Evolutionary conservation across 2,888 invertebrate species (phyloP).

Genomic region (Rotaria socialis): DNA sequence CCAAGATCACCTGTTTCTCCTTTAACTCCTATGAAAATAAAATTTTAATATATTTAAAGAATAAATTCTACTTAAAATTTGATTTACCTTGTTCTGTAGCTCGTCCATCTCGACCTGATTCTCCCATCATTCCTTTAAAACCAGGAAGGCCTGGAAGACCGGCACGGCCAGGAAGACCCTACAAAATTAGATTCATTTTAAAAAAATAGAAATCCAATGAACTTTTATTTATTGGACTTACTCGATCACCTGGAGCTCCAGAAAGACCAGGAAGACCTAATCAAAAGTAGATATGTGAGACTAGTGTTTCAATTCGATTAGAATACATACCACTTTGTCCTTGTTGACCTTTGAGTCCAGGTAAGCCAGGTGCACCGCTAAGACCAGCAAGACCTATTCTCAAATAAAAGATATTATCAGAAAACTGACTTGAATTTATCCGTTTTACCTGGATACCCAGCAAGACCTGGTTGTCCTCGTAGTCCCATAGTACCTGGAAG

Average conservation of each 20-base stretch:
- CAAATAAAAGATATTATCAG: not conserved
- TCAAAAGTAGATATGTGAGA: not conserved
- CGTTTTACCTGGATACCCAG: slow-evolving; percentile 2
- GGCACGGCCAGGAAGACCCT: slow-evolving; percentile 46
- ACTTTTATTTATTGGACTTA: not conserved
- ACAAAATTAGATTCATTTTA: not conserved
- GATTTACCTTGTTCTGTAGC: slow-evolving; percentile 47
- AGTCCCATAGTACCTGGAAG: not conserved
- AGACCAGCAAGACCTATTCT: not conserved
- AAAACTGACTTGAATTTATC: not conserved
- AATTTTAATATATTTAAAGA: not conserved
- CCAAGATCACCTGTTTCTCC: slow-evolving; percentile 47
- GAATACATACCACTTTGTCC: not conserved
- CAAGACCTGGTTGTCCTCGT: slow-evolving; percentile 31
- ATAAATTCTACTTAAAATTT: not conserved
- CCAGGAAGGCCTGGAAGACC: slow-evolving; percentile 50
- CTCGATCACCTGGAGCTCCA: slow-evolving; percentile 14
- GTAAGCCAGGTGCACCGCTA: slow-evolving; percentile 14
- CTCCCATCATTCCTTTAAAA: not conserved
- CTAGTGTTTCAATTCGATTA: not conserved
- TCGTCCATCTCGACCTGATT: not conserved
- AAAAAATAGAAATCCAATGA: not conserved
- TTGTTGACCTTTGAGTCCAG: not conserved
- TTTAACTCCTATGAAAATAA: slow-evolving; percentile 38
- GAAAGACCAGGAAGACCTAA: not conserved